phyloP scores from a whole-genome alignment of 2,113 vertebrate species.

The Sciurus niger region DNA sequence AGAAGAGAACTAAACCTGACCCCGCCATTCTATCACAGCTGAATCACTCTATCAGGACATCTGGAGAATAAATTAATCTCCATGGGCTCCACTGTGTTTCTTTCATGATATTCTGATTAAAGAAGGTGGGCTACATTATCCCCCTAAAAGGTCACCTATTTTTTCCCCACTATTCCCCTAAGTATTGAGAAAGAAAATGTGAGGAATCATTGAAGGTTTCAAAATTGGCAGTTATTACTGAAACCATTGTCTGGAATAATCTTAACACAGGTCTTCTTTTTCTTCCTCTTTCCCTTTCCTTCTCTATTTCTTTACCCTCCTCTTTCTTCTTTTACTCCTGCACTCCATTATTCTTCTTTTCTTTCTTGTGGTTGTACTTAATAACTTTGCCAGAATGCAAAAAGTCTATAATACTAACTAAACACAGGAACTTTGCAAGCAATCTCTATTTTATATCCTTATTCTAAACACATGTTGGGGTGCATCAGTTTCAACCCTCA shows the following conservation, averaged over 20 bases:
- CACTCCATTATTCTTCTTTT: background rate
- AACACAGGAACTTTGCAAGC: background rate
- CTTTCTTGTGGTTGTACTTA: background rate
- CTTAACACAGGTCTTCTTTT: background rate
- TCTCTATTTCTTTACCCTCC: background rate
- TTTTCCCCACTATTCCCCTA: background rate
- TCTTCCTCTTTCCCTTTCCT: background rate
- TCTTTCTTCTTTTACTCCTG: background rate
- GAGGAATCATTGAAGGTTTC: conserved; percentile 22
- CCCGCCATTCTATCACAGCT: background rate
- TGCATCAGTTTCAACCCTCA: conserved; percentile 81
- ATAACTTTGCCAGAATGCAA: conserved; percentile 6
- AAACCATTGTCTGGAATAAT: background rate
- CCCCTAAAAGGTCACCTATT: conserved; percentile 51
- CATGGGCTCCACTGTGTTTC: conserved; percentile 67
- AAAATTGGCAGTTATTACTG: conserved; percentile 24
- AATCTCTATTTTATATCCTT: conserved; percentile 16
- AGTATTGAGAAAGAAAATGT: conserved; percentile 35
- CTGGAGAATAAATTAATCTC: conserved; percentile 64
- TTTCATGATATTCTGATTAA: conserved; percentile 85
- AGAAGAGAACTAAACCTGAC: background rate
- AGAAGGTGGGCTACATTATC: conserved; percentile 67
- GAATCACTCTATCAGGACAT: conserved; percentile 61
- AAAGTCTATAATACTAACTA: background rate
- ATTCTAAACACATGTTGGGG: conserved; percentile 65